A percentile compares a stretch with the other conserved stretches of the same genome.
Conservation (phyloP, 2,113 vertebrate species). For the Columba livia region DNA sequence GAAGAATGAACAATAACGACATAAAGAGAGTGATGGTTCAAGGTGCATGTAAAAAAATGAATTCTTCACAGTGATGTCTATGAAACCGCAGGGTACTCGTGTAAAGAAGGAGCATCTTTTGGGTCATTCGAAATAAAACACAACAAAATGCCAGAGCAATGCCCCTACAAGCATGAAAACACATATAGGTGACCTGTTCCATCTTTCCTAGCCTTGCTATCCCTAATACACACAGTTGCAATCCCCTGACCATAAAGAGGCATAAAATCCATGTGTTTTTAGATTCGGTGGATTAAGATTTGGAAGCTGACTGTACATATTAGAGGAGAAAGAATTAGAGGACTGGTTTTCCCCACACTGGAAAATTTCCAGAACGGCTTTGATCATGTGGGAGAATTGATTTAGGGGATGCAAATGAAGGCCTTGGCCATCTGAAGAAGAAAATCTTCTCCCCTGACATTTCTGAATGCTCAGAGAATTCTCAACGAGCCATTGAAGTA, state of each 20-base stretch:
- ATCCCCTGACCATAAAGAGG: background rate
- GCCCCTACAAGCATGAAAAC: background rate
- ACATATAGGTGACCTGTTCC: rapidly evolving
- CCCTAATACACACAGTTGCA: background rate
- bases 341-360: background rate
- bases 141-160: background rate
- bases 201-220: background rate
- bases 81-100: background rate
- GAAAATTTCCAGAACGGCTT: conserved; percentile 35
- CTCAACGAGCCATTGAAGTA: conserved; percentile 29
- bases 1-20: background rate
- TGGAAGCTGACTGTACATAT: background rate
- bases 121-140: background rate
- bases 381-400: conserved; percentile 48
- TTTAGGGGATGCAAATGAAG: conserved; percentile 65
- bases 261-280: background rate
- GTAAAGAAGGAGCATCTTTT: background rate
- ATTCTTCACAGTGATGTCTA: background rate
- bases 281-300: background rate
- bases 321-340: background rate
- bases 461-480: conserved; percentile 45
- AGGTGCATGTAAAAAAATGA: background rate
- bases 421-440: conserved; percentile 28
- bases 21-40: background rate
- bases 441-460: conserved; percentile 48